Evolutionary conservation across 2,888 invertebrate species (phyloP).

Genomic region (Serrognathus titanus): DNA sequence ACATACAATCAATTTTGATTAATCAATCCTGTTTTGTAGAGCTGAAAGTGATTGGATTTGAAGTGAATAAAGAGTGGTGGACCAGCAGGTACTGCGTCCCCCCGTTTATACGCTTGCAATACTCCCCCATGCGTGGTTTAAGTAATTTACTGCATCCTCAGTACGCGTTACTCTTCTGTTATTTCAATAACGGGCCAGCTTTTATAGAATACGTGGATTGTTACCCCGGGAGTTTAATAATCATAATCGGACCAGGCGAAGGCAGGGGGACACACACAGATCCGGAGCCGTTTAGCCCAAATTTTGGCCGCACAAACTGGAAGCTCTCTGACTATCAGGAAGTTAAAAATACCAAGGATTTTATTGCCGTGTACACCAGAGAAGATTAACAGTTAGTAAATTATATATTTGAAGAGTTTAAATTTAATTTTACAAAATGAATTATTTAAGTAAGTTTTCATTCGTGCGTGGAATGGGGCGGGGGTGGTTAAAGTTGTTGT

Average conservation of each 20-base stretch:
- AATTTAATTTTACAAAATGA: background rate
- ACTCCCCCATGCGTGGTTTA: conserved; percentile 50
- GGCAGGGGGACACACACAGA: conserved; percentile 65
- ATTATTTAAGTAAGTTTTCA: too few species aligned
- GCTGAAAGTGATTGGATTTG: conserved; percentile 63
- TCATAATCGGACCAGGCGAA: conserved; percentile 71
- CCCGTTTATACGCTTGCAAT: conserved; percentile 64
- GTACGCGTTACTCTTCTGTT: conserved; percentile 72
- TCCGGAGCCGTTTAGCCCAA: conserved; percentile 63
- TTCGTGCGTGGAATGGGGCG: background rate
- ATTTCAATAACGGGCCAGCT: conserved; percentile 71
- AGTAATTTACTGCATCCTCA: conserved; percentile 36
- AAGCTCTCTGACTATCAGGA: conserved; percentile 54
- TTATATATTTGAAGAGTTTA: conserved; percentile 1
- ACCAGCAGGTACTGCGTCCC: conserved; percentile 69
- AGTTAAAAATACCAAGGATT: conserved; percentile 61
- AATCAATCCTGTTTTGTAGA: conserved; percentile 46
- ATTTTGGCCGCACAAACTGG: conserved; percentile 55
- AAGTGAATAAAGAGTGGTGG: conserved; percentile 82
- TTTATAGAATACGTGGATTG: conserved; percentile 65
- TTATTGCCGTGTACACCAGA: conserved; percentile 60
- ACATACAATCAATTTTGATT: background rate
- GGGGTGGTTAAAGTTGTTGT: background rate
- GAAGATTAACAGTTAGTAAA: background rate
- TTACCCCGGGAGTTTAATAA: conserved; percentile 62